Evolutionary conservation across 2,888 invertebrate genomes (phyloP).

Genomic region (Heliconius sara): DNA sequence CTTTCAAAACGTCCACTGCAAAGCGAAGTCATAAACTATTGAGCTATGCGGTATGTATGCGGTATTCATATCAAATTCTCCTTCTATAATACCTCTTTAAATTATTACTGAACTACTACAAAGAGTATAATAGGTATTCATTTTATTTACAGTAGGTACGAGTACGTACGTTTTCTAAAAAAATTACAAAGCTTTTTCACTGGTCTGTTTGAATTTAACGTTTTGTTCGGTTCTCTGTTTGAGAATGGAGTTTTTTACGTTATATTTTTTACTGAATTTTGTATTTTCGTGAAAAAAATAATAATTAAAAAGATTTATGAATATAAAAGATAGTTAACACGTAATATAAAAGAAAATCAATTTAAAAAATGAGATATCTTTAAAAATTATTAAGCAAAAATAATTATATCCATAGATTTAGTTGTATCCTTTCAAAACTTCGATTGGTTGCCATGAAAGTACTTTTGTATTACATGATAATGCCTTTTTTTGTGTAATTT

Average conservation of each 20-base stretch:
- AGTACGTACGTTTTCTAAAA: neutral
- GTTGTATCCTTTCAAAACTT: too few relatives aligned
- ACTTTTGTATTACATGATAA: too few relatives aligned
- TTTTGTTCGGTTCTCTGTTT: neutral
- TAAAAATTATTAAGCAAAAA: too few relatives aligned
- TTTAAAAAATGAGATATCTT: too few relatives aligned
- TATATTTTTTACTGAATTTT: neutral
- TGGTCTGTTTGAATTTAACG: neutral
- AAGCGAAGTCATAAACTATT: slow-evolving; percentile 5
- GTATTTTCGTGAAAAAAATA: too few relatives aligned
- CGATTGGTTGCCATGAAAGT: too few relatives aligned
- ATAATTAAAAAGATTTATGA: too few relatives aligned
- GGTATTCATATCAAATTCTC: slow-evolving; percentile 8
- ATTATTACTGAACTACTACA: neutral
- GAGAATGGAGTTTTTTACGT: neutral
- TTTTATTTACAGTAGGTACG: neutral
- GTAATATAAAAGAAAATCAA: too few relatives aligned
- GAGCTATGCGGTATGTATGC: slow-evolving; percentile 1
- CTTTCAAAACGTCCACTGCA: slow-evolving; percentile 17
- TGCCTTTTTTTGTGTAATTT: too few relatives aligned
- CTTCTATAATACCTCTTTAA: neutral
- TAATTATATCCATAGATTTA: too few relatives aligned
- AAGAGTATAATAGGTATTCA: neutral
- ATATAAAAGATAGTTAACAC: too few relatives aligned
- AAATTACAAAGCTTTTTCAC: neutral